phyloP scores from a whole-genome alignment of 1,140 invertebrate genomes.

The Probaryconus sp. region DNA sequence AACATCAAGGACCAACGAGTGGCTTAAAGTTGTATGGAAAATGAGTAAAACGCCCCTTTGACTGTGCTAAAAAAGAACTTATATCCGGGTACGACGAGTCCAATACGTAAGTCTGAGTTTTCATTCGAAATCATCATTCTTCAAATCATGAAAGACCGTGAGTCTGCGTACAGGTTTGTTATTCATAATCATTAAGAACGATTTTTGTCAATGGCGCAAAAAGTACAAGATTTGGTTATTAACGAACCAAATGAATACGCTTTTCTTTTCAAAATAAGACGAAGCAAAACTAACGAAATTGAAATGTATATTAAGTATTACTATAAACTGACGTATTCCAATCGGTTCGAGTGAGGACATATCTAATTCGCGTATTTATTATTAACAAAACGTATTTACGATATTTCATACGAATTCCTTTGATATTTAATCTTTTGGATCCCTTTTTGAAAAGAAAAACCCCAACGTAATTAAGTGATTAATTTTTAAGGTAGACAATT shows the following conservation, averaged over 20 bases:
- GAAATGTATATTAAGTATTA: conserved; percentile 33
- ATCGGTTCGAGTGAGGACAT: conserved; percentile 50
- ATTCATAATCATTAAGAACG: conserved; percentile 14
- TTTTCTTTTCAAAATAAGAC: background rate
- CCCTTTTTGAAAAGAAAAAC: conserved; percentile 22
- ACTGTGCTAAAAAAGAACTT: too few species aligned
- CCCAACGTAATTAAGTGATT: conserved; percentile 41
- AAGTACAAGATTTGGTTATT: conserved; percentile 36
- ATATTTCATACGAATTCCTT: conserved; percentile 56
- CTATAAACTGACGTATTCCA: conserved; percentile 15
- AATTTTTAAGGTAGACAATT: conserved; percentile 31
- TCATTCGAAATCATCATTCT: conserved; percentile 40
- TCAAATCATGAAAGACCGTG: conserved; percentile 27
- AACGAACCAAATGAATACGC: conserved; percentile 8
- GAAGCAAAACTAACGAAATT: conserved; percentile 1
- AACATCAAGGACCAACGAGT: conserved; percentile 7
- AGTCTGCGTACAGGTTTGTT: conserved; percentile 6
- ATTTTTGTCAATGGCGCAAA: conserved; percentile 10
- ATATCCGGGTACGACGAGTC: conserved; percentile 10
- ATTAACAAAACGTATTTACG: conserved; percentile 42
- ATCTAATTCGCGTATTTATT: conserved; percentile 27
- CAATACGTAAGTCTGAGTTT: conserved; percentile 50
- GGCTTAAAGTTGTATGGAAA: conserved; percentile 24
- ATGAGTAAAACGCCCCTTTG: too few species aligned
- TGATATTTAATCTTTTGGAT: conserved; percentile 56